Conservation (phyloP, 1,140 invertebrate genomes). For the Harlomillsia oculata region DNA sequence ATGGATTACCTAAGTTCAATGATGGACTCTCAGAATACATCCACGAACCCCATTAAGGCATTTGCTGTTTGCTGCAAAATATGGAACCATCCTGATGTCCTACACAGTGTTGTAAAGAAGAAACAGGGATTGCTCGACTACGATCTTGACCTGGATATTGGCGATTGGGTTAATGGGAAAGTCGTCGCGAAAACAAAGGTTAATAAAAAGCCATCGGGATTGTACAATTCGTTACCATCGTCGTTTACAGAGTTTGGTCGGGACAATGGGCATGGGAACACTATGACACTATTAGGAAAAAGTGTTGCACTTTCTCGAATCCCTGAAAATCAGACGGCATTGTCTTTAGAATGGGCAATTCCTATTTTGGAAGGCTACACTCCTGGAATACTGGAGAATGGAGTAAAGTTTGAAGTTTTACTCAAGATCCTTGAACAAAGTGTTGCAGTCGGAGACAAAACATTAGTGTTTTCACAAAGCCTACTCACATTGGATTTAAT, state of each 20-base stretch:
- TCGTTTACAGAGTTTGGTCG: background rate
- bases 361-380: slow-evolving; percentile 75
- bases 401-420: slow-evolving; percentile 89
- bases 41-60: slow-evolving; percentile 91
- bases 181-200: slow-evolving; percentile 9
- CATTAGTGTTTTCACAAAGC: slow-evolving; percentile 91
- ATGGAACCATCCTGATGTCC: slow-evolving; percentile 49
- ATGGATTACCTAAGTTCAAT: slow-evolving; percentile 46
- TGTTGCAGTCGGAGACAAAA: slow-evolving; percentile 72
- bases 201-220: background rate
- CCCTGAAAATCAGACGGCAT: slow-evolving; percentile 26
- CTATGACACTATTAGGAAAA: background rate
- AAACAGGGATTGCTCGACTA: slow-evolving; percentile 42
- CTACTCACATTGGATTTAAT: slow-evolving; percentile 93
- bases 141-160: slow-evolving; percentile 81
- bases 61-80: slow-evolving; percentile 99
- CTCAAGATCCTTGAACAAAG: slow-evolving; percentile 88
- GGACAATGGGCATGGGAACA: background rate
- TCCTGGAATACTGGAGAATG: slow-evolving; percentile 81
- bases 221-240: slow-evolving; percentile 2
- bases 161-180: slow-evolving; percentile 44
- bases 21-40: slow-evolving; percentile 57
- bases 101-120: slow-evolving; percentile 34
- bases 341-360: slow-evolving; percentile 49
- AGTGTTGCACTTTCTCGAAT: slow-evolving; percentile 5